A percentile compares a stretch with the other conserved stretches of the same genome.
These are phyloP conservation scores for Triplophysa bombifrons DNA, from an alignment of 2,797 vertebrate genomes.

Conservation along the genomic window DNA sequence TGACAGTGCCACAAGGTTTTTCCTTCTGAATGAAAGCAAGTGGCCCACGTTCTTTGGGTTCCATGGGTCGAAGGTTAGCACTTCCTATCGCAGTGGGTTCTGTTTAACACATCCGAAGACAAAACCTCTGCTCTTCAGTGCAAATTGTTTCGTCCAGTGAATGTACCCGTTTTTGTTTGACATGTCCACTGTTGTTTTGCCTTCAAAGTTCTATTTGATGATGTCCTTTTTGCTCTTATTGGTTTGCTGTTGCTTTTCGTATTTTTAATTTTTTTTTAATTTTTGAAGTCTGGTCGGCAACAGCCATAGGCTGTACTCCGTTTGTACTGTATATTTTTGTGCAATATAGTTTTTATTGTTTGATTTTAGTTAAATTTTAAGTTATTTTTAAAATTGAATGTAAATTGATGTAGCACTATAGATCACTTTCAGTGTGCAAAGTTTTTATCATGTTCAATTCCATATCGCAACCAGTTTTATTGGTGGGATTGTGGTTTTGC, in stretches of 20 bases:
- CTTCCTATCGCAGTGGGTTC: neutral
- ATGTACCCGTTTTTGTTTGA: conserved; percentile 4
- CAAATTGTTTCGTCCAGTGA: neutral
- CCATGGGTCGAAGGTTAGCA: conserved; percentile 36
- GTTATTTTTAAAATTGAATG: conserved; percentile 39
- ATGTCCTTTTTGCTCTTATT: neutral
- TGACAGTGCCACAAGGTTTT: conserved; percentile 71
- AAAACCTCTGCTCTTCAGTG: neutral
- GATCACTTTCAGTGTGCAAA: conserved; percentile 6
- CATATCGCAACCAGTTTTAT: neutral
- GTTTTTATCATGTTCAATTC: conserved; percentile 33
- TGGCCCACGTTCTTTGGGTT: neutral
- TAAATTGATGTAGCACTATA: conserved; percentile 17
- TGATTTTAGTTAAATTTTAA: conserved; percentile 13
- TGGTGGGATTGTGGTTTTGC: conserved; percentile 24
- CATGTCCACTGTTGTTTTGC: conserved; percentile 73
- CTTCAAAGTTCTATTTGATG: conserved; percentile 29
- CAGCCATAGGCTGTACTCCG: conserved; percentile 35
- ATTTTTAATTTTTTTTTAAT: conserved; percentile 1
- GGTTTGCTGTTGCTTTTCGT: neutral
- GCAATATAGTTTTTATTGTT: conserved; percentile 51
- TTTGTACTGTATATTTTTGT: conserved; percentile 34
- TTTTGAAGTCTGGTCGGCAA: conserved; percentile 19
- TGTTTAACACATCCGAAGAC: neutral
- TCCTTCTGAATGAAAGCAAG: neutral